Base-by-base conservation (phyloP, 1,140 invertebrate genomes). In the Drosophila quadrilineata region DNA sequence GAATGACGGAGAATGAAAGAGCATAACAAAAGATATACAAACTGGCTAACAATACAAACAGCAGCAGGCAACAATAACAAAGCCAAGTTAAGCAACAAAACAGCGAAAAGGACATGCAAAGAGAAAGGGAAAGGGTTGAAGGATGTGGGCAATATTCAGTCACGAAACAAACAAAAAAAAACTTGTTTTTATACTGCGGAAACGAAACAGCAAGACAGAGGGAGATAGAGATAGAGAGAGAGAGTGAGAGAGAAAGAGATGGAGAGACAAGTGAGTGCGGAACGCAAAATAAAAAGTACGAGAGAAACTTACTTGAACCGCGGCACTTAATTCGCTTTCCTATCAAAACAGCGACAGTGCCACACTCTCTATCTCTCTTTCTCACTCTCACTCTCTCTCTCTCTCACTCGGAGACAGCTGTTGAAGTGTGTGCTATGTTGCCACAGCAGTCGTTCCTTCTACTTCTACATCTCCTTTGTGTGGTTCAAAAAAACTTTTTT, bases 401-500 rank as follows among this genome's bases (percentile, higher is more conserved):
- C 12, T 19, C 29, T 19, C 21, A 28, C 21, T 2, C 9, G 19
- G 19, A 14, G 36, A 9, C 28, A 22, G 16, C 26, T 14, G 6
- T 6, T 5, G 5, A 35, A 35, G 14, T 14, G 12, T 16, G 4
- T 35, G 33, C 33, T 35, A 6, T 35, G 33, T 35, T 21, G 16
- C 10, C 43, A 12, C 9, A 21, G 36, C 9, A 33, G 31, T 16
- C 35, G n/a, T 28, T 26, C 19, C 33, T 58, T 33, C 41, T 31
- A 21, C 48, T 64, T 6, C 28, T 31, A 33, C 40, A 36, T 35
- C 49, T 59, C 22, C 58, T 64, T 69, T 65, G 53, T 53, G 41
- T 56, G 50, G 59, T 60, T 36, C 54, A 69, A 66, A 70, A 69
- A 69, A 74, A 71, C 38, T 71, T 74, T 74, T 74, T 74, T 74